A percentile compares a stretch with the other conserved stretches of the same genome.
Evolutionary conservation across 2,888 invertebrate species (phyloP).

Genomic region (Matsumyia berberina): DNA sequence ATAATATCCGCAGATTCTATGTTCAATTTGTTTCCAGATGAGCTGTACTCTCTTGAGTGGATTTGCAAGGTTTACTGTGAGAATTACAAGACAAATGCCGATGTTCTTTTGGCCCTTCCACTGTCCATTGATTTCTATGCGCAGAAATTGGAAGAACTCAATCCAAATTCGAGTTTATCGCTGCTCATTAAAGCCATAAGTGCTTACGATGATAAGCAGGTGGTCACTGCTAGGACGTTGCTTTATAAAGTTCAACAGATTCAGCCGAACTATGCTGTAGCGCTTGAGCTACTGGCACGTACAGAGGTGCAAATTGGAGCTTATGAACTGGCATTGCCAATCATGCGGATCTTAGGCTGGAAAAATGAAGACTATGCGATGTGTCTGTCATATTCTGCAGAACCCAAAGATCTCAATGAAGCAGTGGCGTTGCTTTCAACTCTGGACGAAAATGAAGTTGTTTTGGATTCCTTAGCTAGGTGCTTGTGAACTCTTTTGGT

Average conservation of each 20-base stretch:
- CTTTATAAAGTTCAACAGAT: conserved; percentile 83
- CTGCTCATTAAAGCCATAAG: conserved; percentile 87
- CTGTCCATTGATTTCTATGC: conserved; percentile 85
- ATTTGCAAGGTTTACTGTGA: conserved; percentile 87
- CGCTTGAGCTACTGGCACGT: conserved; percentile 85
- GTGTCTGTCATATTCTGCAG: conserved; percentile 80
- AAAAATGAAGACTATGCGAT: conserved; percentile 76
- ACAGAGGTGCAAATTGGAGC: conserved; percentile 85
- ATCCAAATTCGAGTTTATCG: conserved; percentile 87
- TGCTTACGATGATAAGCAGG: conserved; percentile 85
- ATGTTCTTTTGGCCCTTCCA: conserved; percentile 67
- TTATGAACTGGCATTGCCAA: conserved; percentile 84
- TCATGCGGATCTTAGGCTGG: conserved; percentile 78
- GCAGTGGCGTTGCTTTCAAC: conserved; percentile 84
- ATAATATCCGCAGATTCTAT: conserved; percentile 85
- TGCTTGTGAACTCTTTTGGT: conserved; percentile 34
- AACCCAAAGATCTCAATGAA: conserved; percentile 83
- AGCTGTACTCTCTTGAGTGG: conserved; percentile 86
- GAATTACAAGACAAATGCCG: conserved; percentile 77
- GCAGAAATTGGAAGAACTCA: conserved; percentile 85
- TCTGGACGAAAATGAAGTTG: conserved; percentile 62
- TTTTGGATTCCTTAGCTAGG: conserved; percentile 79
- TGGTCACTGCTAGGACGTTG: conserved; percentile 86
- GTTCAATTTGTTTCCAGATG: conserved; percentile 84
- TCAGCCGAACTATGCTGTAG: conserved; percentile 84